These are phyloP conservation scores for Sanderia malayensis DNA, from an alignment of 30 jellyfish, hydroid and myxozoan genomes.

Conservation along the genomic window DNA sequence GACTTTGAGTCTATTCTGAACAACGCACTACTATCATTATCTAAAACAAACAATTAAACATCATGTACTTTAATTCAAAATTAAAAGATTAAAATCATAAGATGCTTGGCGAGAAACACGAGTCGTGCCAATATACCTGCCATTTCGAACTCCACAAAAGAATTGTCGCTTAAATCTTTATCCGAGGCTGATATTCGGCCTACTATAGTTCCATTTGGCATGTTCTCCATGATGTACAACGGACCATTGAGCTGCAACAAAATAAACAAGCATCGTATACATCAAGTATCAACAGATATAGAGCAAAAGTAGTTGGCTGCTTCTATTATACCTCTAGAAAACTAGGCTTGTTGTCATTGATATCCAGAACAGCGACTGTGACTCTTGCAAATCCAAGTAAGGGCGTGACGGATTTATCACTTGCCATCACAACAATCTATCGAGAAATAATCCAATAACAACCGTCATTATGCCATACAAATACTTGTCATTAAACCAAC, in stretches of 20 bases:
- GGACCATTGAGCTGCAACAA: constrained; percentile 18
- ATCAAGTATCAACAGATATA: too few species aligned
- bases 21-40: not conserved
- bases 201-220: constrained; percentile 35
- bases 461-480: too few species aligned
- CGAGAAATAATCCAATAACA: too few species aligned
- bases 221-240: constrained; percentile 31
- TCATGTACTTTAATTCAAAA: not conserved
- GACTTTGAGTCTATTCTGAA: constrained; percentile 17
- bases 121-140: too few species aligned
- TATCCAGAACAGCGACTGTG: constrained; percentile 46
- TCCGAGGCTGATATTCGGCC: constrained; percentile 49
- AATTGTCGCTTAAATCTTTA: constrained; percentile 39
- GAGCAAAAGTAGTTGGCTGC: too few species aligned
- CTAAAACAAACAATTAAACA: constrained; percentile 2
- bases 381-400: constrained; percentile 52
- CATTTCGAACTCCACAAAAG: constrained; percentile 19
- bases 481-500: too few species aligned
- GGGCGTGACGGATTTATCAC: constrained; percentile 43
- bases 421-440: constrained; percentile 66
- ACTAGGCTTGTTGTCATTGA: constrained; percentile 74
- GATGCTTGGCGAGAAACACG: not conserved
- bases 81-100: not conserved
- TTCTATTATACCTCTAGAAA: constrained; percentile 21
- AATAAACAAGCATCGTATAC: too few species aligned